Percentiles rank a stretch among this genome's conserved stretches.
phyloP scores from a whole-genome alignment of 2,797 vertebrate genomes.

The Etheostoma nigrum region DNA sequence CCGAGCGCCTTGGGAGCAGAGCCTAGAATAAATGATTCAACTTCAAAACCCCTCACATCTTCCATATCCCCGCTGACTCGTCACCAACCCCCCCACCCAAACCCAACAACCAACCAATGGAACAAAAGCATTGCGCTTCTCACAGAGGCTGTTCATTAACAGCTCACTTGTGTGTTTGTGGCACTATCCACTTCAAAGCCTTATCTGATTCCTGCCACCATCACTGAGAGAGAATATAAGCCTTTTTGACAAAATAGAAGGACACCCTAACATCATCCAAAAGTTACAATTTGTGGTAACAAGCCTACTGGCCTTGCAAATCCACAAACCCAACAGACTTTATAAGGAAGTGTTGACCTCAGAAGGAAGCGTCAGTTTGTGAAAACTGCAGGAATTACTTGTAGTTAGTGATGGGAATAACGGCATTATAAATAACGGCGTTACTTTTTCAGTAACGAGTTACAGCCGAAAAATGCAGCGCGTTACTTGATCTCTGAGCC shows the following conservation, averaged over 20 bases:
- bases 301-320: conserved; percentile 44
- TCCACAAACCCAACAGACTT: conserved; percentile 36
- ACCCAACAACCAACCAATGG: conserved; percentile 56
- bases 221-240: conserved; percentile 50
- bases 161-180: conserved; percentile 64
- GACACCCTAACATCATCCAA: conserved; percentile 41
- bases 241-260: conserved; percentile 47
- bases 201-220: conserved; percentile 62
- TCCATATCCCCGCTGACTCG: conserved; percentile 67
- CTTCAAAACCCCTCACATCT: conserved; percentile 81
- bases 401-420: too few relatives aligned
- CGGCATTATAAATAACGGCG: too few relatives aligned
- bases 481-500: too few relatives aligned
- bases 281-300: conserved; percentile 53
- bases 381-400: conserved; percentile 5
- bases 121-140: conserved; percentile 61
- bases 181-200: conserved; percentile 68
- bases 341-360: conserved; percentile 42
- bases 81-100: conserved; percentile 57
- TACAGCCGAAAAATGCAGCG: too few relatives aligned
- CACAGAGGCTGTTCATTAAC: conserved; percentile 75
- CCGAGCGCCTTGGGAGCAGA: conserved; percentile 62
- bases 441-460: too few relatives aligned
- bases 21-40: conserved; percentile 79
- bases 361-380: conserved; percentile 11